Conservation (phyloP, 1,140 invertebrate genomes). For the Heliothis virescens region DNA sequence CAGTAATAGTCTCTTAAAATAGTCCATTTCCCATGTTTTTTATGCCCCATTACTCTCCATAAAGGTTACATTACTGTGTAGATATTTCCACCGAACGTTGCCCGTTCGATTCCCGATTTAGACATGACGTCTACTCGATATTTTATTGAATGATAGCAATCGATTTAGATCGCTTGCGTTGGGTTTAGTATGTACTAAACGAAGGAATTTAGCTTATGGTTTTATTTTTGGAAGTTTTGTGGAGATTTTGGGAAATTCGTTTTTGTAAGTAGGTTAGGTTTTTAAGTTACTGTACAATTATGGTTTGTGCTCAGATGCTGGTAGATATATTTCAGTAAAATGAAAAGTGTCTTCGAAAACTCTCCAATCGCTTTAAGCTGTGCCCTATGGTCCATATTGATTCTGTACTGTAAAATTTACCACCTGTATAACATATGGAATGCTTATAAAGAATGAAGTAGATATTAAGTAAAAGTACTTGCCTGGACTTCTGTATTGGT, state of each 20-base stretch:
- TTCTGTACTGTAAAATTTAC: too few species aligned
- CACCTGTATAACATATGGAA: too few species aligned
- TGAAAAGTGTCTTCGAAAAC: too few species aligned
- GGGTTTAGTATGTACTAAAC: not conserved
- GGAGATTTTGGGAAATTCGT: not conserved
- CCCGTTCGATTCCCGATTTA: conserved; percentile 54
- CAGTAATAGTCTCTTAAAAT: not conserved
- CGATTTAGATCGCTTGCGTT: conserved; percentile 29
- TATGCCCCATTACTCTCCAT: not conserved
- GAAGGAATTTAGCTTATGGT: not conserved
- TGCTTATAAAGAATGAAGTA: too few species aligned
- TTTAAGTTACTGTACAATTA: not conserved
- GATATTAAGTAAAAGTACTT: too few species aligned
- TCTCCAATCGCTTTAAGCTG: too few species aligned
- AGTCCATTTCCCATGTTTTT: not conserved
- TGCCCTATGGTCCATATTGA: too few species aligned
- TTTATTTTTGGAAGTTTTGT: not conserved
- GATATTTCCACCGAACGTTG: conserved; percentile 29
- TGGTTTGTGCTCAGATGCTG: too few species aligned
- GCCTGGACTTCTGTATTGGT: too few species aligned
- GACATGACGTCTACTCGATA: conserved; percentile 40
- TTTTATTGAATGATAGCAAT: conserved; percentile 41
- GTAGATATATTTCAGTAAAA: too few species aligned
- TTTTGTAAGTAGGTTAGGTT: not conserved
- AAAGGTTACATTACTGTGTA: conserved; percentile 20